phyloP scores from a whole-genome alignment of 2,113 vertebrate species.

The Petrocephalus microphthalmus region DNA sequence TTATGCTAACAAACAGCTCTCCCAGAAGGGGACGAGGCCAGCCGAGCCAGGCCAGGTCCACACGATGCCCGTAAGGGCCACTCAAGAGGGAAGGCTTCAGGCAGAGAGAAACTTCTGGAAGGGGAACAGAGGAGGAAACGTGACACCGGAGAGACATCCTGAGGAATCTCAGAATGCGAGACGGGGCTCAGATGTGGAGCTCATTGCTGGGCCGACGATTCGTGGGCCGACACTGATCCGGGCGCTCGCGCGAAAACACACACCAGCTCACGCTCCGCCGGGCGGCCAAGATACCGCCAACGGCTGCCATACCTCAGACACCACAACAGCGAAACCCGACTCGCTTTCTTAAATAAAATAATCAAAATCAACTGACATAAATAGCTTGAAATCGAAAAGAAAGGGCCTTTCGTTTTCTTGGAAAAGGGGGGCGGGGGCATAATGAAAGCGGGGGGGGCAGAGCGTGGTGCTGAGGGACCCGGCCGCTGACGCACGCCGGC shows the following conservation, averaged over 20 bases:
- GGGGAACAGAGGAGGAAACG: background rate
- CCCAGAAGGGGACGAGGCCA: background rate
- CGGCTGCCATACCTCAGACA: slow-evolving; percentile 2
- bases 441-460: background rate
- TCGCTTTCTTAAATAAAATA: slow-evolving; percentile 1
- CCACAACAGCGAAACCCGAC: background rate
- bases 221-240: background rate
- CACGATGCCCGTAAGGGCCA: background rate
- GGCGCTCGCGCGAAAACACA: background rate
- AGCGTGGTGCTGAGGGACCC: background rate
- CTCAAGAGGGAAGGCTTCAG: background rate
- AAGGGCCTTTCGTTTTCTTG: slow-evolving; percentile 1
- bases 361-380: slow-evolving; percentile 9
- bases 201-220: background rate
- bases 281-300: background rate
- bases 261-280: background rate
- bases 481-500: background rate
- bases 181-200: background rate
- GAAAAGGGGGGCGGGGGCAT: background rate
- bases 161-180: background rate
- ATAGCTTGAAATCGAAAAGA: background rate
- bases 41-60: background rate
- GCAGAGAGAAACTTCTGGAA: background rate
- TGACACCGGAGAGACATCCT: background rate
- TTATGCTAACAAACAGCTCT: slow-evolving; percentile 3